Evolutionary conservation across 1,140 invertebrate genomes (phyloP).

Genomic region (Tribolium castaneum): DNA sequence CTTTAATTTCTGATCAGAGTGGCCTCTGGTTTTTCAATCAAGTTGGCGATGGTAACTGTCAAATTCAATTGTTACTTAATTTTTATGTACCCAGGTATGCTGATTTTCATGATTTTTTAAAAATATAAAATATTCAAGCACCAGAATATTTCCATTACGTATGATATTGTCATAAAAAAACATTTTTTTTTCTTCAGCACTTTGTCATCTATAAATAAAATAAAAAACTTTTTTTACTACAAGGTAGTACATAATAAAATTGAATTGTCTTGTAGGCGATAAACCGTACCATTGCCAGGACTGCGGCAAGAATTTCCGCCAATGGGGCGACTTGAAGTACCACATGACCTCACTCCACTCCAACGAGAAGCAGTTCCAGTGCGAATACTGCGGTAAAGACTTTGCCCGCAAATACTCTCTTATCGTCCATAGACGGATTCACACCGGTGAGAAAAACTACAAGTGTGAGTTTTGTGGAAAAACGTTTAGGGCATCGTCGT

Average conservation of each 20-base stretch:
- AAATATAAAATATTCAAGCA: no score
- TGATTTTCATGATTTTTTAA: no score
- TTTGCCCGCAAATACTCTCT: conserved; percentile 93
- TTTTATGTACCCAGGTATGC: no score
- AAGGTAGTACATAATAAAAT: no score
- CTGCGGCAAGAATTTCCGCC: conserved; percentile 82
- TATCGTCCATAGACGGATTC: conserved; percentile 90
- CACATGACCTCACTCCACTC: conserved; percentile 90
- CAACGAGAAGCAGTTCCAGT: conserved; percentile 83
- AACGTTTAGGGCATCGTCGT: conserved; percentile 86
- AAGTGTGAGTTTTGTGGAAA: conserved; percentile 87
- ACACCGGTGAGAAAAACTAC: conserved; percentile 91
- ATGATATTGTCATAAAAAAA: no score
- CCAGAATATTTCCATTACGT: no score
- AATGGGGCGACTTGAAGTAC: conserved; percentile 91
- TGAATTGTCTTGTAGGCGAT: conserved; percentile 68
- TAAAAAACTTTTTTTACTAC: no score
- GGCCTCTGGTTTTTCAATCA: no score
- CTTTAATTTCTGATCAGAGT: not conserved
- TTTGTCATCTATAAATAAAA: no score
- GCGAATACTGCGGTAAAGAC: conserved; percentile 91
- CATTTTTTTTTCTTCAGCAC: no score
- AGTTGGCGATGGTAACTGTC: no score
- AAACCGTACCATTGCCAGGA: conserved; percentile 84
- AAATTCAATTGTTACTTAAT: no score